A percentile compares a stretch with the other conserved stretches of the same genome.
phyloP scores from a whole-genome alignment of 2,113 vertebrate species.

The Pluvianellus socialis region DNA sequence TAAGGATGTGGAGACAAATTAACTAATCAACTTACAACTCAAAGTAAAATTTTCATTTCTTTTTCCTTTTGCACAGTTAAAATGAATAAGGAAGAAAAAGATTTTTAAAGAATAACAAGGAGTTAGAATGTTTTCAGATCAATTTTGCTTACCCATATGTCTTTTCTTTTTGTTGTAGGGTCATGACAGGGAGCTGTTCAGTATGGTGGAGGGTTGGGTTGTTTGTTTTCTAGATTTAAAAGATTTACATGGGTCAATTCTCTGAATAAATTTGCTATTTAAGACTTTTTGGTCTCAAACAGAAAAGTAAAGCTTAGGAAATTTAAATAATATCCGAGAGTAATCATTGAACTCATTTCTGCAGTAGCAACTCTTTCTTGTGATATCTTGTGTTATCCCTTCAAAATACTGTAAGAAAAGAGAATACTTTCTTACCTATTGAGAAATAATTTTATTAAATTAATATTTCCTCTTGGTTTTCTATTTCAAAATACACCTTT shows the following conservation, averaged over 20 bases:
- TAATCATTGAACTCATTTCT: neutral
- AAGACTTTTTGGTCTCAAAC: neutral
- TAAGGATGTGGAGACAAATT: neutral
- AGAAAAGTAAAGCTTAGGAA: neutral
- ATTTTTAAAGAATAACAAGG: neutral
- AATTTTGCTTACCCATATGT: neutral
- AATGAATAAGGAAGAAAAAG: neutral
- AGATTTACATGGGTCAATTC: neutral
- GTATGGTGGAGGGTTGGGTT: neutral
- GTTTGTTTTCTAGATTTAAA: neutral
- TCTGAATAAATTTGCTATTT: neutral
- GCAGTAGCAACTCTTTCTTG: neutral
- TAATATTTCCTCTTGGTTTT: neutral
- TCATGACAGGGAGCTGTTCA: neutral
- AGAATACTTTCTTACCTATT: neutral
- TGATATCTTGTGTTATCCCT: neutral
- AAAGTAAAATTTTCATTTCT: neutral
- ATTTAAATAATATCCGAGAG: neutral
- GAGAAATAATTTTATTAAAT: neutral
- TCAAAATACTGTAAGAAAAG: neutral
- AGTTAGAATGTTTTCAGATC: neutral
- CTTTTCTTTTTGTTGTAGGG: neutral
- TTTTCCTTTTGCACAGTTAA: neutral
- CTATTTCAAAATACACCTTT: neutral
- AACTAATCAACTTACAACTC: neutral